Base-by-base conservation (phyloP, 2,888 invertebrate genomes). In the Nomada flava region DNA sequence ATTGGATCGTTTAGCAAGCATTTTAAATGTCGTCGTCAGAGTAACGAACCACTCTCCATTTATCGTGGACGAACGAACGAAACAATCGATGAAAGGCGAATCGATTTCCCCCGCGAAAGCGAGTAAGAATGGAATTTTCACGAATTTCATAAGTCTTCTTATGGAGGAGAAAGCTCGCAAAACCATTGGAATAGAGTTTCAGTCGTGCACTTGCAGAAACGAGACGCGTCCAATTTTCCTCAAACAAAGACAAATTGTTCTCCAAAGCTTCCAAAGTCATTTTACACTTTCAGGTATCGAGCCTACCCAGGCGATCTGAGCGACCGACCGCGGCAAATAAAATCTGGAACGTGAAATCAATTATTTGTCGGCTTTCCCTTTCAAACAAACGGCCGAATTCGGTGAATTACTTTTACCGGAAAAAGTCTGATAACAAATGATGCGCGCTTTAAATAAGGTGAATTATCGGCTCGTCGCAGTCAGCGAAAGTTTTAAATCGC, bases 111-210 rank as follows among this genome's bases (percentile, higher is more conserved):
- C 11, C n/a, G 53, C 0, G 3, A 2, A n/a, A 3, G 18, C 42
- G 55, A 23, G 4, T 44, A 44, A 15, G n/a, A 57, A 57, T 1
- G 57, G 13, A 7, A 7, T 36, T n/a, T n/a, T 15, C 36, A 1
- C 47, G 36, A 74, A 65, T 67, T 50, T 59, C 59, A 26, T 42
- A 20, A 60, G 50, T 60, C n/a, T 60, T 26, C 29, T 20, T n/a
- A 3, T 7, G 18, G 0, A n/a, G 10, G 13, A 13, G n/a, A 36
- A 7, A 55, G 13, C 18, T 52, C 36, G 42, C 42, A 52, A 60
- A 55, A 10, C 4, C 55, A 26, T 44, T 10, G 20, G 15, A 7
- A 57, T 20, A 4, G 44, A 73, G 53, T 29, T 65, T 53, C 47
- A 2, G 15, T 15, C 18, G 20, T 3, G 36, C 18, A 23, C 20